Evolutionary conservation across 2,888 invertebrate species (phyloP).

Genomic region (Allygus modestus): DNA sequence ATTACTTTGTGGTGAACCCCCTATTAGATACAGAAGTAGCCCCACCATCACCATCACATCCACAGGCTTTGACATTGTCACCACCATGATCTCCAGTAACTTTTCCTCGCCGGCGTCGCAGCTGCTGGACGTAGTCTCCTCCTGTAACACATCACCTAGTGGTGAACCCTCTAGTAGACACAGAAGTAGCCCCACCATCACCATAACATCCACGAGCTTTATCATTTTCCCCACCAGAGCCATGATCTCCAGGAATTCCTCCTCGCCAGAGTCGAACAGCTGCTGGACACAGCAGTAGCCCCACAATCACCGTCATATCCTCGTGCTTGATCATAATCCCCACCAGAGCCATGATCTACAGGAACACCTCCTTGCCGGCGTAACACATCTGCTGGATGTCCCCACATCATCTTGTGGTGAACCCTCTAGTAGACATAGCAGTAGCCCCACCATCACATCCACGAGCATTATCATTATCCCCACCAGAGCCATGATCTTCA

Average conservation of each 20-base stretch:
- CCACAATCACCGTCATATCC: too few relatives aligned
- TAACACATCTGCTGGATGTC: slow-evolving; percentile 90
- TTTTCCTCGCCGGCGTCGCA: too few relatives aligned
- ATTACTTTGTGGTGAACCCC: slow-evolving; percentile 75
- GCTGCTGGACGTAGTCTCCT: too few relatives aligned
- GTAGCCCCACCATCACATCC: too few relatives aligned
- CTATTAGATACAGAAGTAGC: slow-evolving; percentile 95
- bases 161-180: too few relatives aligned
- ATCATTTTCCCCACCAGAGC: slow-evolving; percentile 83
- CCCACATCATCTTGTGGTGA: slow-evolving; percentile 76
- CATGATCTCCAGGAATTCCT: slow-evolving; percentile 86
- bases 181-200: slow-evolving; percentile 84
- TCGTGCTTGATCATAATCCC: too few relatives aligned
- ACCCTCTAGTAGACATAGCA: not conserved
- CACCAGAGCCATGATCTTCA: slow-evolving; percentile 73
- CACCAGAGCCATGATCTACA: too few relatives aligned
- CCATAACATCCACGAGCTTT: slow-evolving; percentile 84
- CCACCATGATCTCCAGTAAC: too few relatives aligned
- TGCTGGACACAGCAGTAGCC: slow-evolving; percentile 99
- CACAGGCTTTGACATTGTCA: too few relatives aligned
- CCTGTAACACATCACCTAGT: too few relatives aligned
- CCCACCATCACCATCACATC: too few relatives aligned
- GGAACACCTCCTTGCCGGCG: too few relatives aligned
- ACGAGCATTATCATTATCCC: slow-evolving; percentile 76
- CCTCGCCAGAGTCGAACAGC: slow-evolving; percentile 98